Evolutionary conservation across 2,797 vertebrate species (phyloP).

Genomic region (Malacoctenus gilli): DNA sequence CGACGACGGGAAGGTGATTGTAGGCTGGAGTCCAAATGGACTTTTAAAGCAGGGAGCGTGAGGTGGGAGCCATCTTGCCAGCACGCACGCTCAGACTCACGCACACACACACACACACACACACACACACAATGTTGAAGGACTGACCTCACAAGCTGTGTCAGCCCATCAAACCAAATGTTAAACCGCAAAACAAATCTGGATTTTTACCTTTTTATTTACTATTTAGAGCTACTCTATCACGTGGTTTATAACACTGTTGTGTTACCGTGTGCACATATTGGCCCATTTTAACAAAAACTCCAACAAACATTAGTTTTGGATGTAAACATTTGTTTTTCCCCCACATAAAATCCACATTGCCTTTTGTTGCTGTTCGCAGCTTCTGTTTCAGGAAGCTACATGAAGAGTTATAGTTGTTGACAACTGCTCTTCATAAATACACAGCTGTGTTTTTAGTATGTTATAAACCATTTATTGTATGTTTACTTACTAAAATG

Average conservation of each 20-base stretch:
- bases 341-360: neutral
- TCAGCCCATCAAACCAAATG: slow-evolving; percentile 6
- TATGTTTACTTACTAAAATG: neutral
- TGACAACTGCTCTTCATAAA: neutral
- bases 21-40: slow-evolving; percentile 99
- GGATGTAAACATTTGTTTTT: too few relatives aligned
- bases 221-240: too few relatives aligned
- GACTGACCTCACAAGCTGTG: slow-evolving; percentile 8
- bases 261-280: too few relatives aligned
- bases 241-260: too few relatives aligned
- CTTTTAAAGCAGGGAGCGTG: slow-evolving; percentile 97
- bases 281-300: too few relatives aligned
- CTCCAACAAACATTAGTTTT: too few relatives aligned
- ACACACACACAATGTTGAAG: neutral
- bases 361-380: neutral
- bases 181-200: slow-evolving; percentile 2
- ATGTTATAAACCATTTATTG: neutral
- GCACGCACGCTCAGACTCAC: slow-evolving; percentile 15
- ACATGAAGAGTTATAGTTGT: neutral
- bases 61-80: slow-evolving; percentile 89
- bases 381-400: too few relatives aligned
- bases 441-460: neutral
- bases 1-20: slow-evolving; percentile 98
- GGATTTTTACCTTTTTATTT: neutral
- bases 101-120: slow-evolving; percentile 24